Base-by-base conservation (phyloP, 2,113 vertebrate genomes). In the Ascaphus truei region DNA sequence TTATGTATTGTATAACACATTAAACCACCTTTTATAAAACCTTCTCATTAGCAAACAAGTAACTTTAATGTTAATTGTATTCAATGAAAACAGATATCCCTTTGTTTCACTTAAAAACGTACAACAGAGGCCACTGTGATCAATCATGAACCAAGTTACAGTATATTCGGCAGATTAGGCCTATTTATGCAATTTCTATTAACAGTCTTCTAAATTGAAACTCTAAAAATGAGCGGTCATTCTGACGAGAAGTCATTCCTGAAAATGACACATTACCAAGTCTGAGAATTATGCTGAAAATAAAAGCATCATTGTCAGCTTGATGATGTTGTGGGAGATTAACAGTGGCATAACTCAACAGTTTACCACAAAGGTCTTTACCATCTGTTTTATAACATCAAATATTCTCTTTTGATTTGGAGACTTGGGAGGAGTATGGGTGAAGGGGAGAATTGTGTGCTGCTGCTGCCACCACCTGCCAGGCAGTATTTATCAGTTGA, bases 201-300 rank as follows among this genome's bases (percentile, higher is more conserved):
- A 86, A 85, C 80, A 91, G 81, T 2, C 1, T 22, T 23, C 16
- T 31, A 18, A 4, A 52, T 33, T 66, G 69, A 71, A 52, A 81
- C 45, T 71, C 62, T 82, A 83, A 83, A 84, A 80, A 86, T 74
- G 87, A 76, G 60, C 57, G 74, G 3, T 20, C 59, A 80, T 84
- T 58, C 31, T 73, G 55, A 50, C 71, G 76, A 76, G 71, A 75
- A 80, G 72, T 74, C 72, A 76, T 77, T 78, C 74, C 76, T 73
- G 66, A 74, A 81, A 47, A 79, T 86, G 75, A 83, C 58, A 84
- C 60, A 78, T 77, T 73, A 36, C 65, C 72, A 62, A 73, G 80
- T 80, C 78, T 79, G 72, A 69, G 75, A 79, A 63, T 0, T 52
- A 39, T 62, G 71, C 78, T 73, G 64, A 57, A 81, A 79, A 81